phyloP scores from a whole-genome alignment of 2,113 vertebrate genomes.

The Ceyx margarethae region DNA sequence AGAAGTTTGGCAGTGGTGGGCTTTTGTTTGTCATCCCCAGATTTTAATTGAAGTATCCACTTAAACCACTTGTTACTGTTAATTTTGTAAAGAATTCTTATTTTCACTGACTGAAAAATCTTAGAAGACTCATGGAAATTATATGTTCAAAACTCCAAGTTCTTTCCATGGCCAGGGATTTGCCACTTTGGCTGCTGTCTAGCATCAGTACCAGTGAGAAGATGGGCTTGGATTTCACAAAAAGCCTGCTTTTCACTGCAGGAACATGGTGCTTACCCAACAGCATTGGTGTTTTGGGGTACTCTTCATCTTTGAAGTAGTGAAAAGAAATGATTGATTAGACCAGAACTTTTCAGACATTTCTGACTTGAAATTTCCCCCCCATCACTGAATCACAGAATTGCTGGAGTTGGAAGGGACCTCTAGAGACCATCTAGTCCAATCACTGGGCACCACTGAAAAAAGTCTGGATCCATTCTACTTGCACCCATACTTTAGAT shows the following conservation, averaged over 20 bases:
- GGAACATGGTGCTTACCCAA: background rate
- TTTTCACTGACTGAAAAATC: background rate
- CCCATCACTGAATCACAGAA: too few species aligned
- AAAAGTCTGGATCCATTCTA: too few species aligned
- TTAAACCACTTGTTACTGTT: background rate
- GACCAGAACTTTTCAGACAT: background rate
- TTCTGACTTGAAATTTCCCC: background rate
- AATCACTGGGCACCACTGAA: too few species aligned
- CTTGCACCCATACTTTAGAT: too few species aligned
- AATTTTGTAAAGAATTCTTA: background rate
- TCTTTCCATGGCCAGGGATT: background rate
- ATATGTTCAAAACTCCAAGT: background rate
- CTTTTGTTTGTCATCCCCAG: background rate
- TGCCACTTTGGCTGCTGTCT: background rate
- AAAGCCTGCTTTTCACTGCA: background rate
- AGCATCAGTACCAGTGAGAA: background rate
- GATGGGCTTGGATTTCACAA: background rate
- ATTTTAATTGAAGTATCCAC: background rate
- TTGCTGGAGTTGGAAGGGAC: too few species aligned
- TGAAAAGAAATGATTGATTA: background rate
- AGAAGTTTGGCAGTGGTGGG: background rate
- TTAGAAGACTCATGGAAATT: background rate
- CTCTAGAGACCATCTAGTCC: too few species aligned
- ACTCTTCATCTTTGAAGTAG: background rate
- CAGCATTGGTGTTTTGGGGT: background rate